Evolutionary conservation across 2,797 vertebrate genomes (phyloP), one percentile per base, ranked within the genome.

Genomic region (Lagodon rhomboides): DNA sequence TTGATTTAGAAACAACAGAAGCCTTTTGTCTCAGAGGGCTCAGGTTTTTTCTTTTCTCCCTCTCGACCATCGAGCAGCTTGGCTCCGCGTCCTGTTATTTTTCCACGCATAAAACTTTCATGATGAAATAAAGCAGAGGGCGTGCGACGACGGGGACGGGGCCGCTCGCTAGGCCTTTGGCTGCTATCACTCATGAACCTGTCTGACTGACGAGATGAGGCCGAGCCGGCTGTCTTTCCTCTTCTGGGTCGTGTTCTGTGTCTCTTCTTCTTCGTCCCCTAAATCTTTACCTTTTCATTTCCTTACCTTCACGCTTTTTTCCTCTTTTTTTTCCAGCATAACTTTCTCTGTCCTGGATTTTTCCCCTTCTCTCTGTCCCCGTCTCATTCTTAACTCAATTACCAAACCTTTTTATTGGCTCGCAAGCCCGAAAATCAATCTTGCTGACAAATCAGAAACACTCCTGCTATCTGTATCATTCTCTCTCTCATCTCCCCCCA

Each of bases 1-100:
- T 89, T 90, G 87, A 94, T 93, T 92, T 87, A 91, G 88, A 79
- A 92, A 94, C 94, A 94, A 95, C 94, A 95, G 92, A 93, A 91
- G 93, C 90, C 93, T 94, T 94, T 95, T 95, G 94, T 95, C 86
- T 94, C 73, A 12, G 49, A 73, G 64, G 69, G 51, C 68, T 79
- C 12, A 0, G 41, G 1, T 55, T 74, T 61, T 76, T 82, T 80
- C 59, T 72, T 75, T 54, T 46, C 59, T 78, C 80, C 85, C 73
- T 71, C 83, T 90, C 60, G 27, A 75, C 84, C 68, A 22, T 77
- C 6, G 76, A 91, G 85, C 62, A 60, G 54, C 85, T 94, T 91
- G 84, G 91, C 92, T 91, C 82, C 7, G 58, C 20, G 27, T 88
- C 80, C 76, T 89, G 85, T 92, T 93, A 91, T 93, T 94, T 94